Evolutionary conservation across 2,888 invertebrate genomes (phyloP), one percentile per base, ranked within the genome.

Genomic region (Sthenelais limicola): DNA sequence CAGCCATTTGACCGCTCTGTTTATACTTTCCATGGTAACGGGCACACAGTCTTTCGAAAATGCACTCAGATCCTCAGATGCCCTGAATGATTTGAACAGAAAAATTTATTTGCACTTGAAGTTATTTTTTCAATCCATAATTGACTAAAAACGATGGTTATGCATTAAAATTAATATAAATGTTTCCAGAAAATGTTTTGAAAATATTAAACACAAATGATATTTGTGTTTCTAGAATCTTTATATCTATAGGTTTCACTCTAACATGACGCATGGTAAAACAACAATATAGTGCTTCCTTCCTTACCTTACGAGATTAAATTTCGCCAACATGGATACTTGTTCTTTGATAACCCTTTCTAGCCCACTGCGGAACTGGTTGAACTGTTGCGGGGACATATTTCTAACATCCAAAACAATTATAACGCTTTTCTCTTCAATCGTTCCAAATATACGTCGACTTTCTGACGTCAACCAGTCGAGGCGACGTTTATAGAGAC

Each of bases 381-480:
- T 84, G 80, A 87, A 86, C 79, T 84, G 83, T 62, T 84, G 82
- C 0, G 84, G 83, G 5, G 86, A 84, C 80, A 84, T 81, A 58
- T 84, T 85, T 68, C 82, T 80, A 47, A 87, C 84, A 79, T 87
- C 87, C 47, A 87, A 76, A 5, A 88, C 85, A 58, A 88, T 80
- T 18, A 82, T 81, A 3, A 86, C 78, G 12, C 79, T 78, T 52
- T 80, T 82, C 78, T 88, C 88, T 75, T 85, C 82, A 30, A 88
- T 82, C 3, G 88, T 84, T 30, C 88, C 88, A 80, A 88, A 88
- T 32, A 85, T 74, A 4, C 87, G 81, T 7, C 88, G 78, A 75
- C 87, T 87, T 68, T 86, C 87, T 9, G 84, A 80, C 0, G 86
- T 88, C 74, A 88, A 77, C 87, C 88, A 88, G 49, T 84, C 83